Percentiles rank a stretch among this genome's conserved stretches.
Evolutionary conservation across 2,888 invertebrate genomes (phyloP).

Genomic region (Hemistola chrysoprasaria): DNA sequence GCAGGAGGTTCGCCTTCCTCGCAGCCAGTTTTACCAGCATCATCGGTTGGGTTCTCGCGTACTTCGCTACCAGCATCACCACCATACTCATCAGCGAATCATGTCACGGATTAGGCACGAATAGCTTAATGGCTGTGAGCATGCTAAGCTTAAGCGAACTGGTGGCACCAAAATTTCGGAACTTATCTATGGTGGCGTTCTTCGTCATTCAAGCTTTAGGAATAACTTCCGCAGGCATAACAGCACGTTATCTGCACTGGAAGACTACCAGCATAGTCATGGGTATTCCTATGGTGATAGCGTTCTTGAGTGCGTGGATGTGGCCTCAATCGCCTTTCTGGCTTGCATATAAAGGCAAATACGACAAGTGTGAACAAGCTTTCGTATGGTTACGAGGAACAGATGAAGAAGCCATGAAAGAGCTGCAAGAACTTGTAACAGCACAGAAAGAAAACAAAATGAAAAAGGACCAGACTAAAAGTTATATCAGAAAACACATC

Average conservation of each 20-base stretch:
- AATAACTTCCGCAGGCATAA: conserved; percentile 15
- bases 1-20: conserved; percentile 31
- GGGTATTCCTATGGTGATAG: conserved; percentile 17
- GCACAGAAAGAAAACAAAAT: neutral
- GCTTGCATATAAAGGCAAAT: conserved; percentile 29
- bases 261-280: conserved; percentile 22
- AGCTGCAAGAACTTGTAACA: conserved; percentile 17
- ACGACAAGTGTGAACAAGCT: conserved; percentile 20
- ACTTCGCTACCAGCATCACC: conserved; percentile 11
- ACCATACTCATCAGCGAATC: conserved; percentile 26
- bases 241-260: conserved; percentile 28
- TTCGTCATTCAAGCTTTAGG: conserved; percentile 23
- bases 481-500: neutral
- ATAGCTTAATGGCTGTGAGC: conserved; percentile 25
- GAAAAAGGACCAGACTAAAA: too few species aligned
- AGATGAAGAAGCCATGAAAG: conserved; percentile 20
- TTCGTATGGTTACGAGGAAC: conserved; percentile 24
- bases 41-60: conserved; percentile 27
- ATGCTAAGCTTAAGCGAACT: conserved; percentile 29
- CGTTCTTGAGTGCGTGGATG: conserved; percentile 8
- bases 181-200: conserved; percentile 20
- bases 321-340: conserved; percentile 34
- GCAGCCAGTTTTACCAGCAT: conserved; percentile 24
- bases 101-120: conserved; percentile 30
- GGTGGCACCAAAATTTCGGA: conserved; percentile 29